These are phyloP conservation scores for Drosophila setosimentum DNA, from an alignment of 2,888 invertebrate species.

Conservation along the genomic window DNA sequence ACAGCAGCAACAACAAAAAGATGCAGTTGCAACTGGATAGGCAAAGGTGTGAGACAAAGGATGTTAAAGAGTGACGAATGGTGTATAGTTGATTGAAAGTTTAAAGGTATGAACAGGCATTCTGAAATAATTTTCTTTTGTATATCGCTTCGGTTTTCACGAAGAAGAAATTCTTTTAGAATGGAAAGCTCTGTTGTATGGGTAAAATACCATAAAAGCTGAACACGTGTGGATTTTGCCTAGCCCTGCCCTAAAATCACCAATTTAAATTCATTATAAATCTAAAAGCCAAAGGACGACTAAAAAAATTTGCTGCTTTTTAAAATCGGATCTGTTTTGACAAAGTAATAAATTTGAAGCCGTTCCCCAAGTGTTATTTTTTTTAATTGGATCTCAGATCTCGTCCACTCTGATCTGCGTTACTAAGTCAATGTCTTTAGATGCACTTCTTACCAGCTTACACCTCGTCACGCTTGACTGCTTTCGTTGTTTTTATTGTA, in stretches of 20 bases:
- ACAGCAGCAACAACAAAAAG: constrained; percentile 1
- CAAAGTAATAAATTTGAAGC: neutral
- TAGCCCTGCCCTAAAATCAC: neutral
- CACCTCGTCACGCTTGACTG: constrained; percentile 10
- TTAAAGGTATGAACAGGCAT: neutral
- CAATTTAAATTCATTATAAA: neutral
- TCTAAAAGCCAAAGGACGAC: neutral
- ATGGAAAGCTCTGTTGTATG: no score
- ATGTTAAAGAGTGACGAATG: neutral
- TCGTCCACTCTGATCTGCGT: neutral
- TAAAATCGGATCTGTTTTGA: neutral
- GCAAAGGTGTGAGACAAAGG: neutral
- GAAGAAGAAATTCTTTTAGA: no score
- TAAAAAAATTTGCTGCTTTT: neutral
- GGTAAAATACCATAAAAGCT: neutral
- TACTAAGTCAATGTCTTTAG: neutral
- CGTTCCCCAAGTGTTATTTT: neutral
- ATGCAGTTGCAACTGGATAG: neutral
- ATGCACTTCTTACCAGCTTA: neutral
- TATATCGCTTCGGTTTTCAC: neutral
- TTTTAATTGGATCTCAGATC: neutral
- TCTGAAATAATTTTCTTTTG: neutral
- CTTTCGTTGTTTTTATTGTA: constrained; percentile 1
- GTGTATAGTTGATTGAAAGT: neutral
- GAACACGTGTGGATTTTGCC: neutral